Percentiles rank a stretch among this genome's conserved stretches.
Evolutionary conservation across 2,888 invertebrate species (phyloP).

Genomic region (Ctena decussata): DNA sequence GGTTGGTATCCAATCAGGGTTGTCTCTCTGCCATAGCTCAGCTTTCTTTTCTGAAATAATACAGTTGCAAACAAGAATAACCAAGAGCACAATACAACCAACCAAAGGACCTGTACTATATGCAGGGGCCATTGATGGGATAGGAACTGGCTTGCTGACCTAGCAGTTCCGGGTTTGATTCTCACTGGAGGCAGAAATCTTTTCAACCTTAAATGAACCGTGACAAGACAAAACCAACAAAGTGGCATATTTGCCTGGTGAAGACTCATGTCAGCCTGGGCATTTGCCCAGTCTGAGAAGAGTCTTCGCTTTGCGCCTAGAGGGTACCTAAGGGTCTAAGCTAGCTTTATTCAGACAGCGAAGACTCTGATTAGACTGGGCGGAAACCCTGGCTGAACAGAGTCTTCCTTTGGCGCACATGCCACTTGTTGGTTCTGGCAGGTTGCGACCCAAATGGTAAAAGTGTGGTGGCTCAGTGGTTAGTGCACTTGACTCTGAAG

Average conservation of each 20-base stretch:
- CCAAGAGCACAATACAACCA: not conserved
- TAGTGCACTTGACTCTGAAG: too few relatives aligned
- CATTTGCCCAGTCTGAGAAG: too few relatives aligned
- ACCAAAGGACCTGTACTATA: not conserved
- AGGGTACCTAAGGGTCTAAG: too few relatives aligned
- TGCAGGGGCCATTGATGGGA: not conserved
- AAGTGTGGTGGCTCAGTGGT: too few relatives aligned
- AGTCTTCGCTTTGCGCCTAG: too few relatives aligned
- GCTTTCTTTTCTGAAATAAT: not conserved
- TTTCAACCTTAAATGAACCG: too few relatives aligned
- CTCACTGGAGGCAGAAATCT: not conserved
- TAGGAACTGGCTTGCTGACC: not conserved
- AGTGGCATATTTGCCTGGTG: too few relatives aligned
- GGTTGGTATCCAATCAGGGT: constrained; percentile 22
- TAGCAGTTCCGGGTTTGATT: not conserved
- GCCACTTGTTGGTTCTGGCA: not conserved
- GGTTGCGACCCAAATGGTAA: not conserved
- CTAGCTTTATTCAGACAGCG: too few relatives aligned
- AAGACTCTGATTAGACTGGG: too few relatives aligned
- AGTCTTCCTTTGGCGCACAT: not conserved
- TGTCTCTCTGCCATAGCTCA: constrained; percentile 6
- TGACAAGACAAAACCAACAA: too few relatives aligned
- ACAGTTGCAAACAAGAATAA: not conserved
- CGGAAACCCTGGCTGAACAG: not conserved
- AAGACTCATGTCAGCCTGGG: too few relatives aligned